Percentiles rank a stretch among this genome's conserved stretches.
These are phyloP conservation scores for Ridgeia piscesae DNA, from an alignment of 1,140 invertebrate genomes.

Conservation along the genomic window DNA sequence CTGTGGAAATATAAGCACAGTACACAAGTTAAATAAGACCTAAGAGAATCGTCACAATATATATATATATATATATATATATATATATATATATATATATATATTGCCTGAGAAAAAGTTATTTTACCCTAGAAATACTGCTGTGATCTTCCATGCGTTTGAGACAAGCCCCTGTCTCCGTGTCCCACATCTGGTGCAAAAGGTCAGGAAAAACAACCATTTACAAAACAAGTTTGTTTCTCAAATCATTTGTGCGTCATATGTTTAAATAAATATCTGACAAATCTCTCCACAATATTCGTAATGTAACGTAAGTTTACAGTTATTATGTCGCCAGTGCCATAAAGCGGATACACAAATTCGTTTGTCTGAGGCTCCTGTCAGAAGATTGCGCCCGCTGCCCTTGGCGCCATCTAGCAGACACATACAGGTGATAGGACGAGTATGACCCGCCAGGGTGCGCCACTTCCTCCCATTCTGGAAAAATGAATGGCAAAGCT, in stretches of 20 bases:
- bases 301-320: not conserved
- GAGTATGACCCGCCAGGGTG: constrained; percentile 38
- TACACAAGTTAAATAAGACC: not conserved
- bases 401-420: constrained; percentile 31
- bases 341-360: constrained; percentile 36
- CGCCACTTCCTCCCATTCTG: constrained; percentile 39
- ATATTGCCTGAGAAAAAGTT: not conserved
- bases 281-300: not conserved
- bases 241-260: not conserved
- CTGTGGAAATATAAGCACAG: not conserved
- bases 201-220: not conserved
- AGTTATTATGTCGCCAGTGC: not conserved
- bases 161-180: constrained; percentile 38
- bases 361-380: constrained; percentile 46
- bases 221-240: not conserved
- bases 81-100: not conserved
- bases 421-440: constrained; percentile 43
- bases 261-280: not conserved
- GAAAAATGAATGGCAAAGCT: constrained; percentile 13
- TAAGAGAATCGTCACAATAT: not conserved
- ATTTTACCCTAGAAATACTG: constrained; percentile 38
- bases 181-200: constrained; percentile 38
- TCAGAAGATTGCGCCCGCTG: constrained; percentile 30
- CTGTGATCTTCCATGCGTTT: constrained; percentile 38
- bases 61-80: not conserved